A percentile compares a stretch with the other conserved stretches of the same genome.
These are phyloP conservation scores for Physocephala rufipes DNA, from an alignment of 2,888 invertebrate genomes.

Conservation along the genomic window DNA sequence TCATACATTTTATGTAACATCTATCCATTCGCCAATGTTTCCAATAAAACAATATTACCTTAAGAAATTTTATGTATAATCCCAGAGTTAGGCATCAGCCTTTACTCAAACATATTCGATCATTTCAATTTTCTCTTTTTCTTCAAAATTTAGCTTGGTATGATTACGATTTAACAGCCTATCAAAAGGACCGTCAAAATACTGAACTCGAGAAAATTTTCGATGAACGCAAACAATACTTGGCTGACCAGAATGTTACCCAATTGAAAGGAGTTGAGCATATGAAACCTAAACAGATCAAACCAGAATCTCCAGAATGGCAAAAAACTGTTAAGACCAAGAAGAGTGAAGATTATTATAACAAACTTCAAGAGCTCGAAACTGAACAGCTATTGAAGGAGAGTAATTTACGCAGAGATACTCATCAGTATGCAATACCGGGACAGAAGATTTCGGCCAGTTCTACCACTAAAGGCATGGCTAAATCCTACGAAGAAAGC, in stretches of 20 bases:
- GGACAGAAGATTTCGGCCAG: slow-evolving; percentile 83
- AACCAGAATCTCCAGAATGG: slow-evolving; percentile 85
- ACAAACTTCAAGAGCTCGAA: slow-evolving; percentile 82
- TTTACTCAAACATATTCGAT: too few species aligned
- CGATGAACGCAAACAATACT: slow-evolving; percentile 80
- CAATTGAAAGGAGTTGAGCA: slow-evolving; percentile 70
- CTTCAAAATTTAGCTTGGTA: slow-evolving; percentile 80
- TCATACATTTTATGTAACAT: too few species aligned
- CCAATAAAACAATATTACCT: too few species aligned
- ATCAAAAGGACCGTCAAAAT: slow-evolving; percentile 81
- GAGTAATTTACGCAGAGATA: slow-evolving; percentile 77
- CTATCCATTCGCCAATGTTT: too few species aligned
- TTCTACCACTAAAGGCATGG: slow-evolving; percentile 86
- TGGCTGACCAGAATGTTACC: slow-evolving; percentile 74
- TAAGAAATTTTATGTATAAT: too few species aligned
- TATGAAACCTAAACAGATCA: slow-evolving; percentile 73
- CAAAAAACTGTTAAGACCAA: slow-evolving; percentile 82
- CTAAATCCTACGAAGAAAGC: slow-evolving; percentile 83
- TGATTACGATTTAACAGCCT: slow-evolving; percentile 84
- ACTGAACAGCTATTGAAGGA: slow-evolving; percentile 87
- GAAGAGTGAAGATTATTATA: slow-evolving; percentile 85
- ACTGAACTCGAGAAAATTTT: slow-evolving; percentile 88
- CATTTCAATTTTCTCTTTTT: slow-evolving; percentile 38
- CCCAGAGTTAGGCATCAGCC: too few species aligned
- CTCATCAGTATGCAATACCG: slow-evolving; percentile 85